Evolutionary conservation across 2,113 vertebrate genomes (phyloP).

Genomic region (Bubo scandiacus): DNA sequence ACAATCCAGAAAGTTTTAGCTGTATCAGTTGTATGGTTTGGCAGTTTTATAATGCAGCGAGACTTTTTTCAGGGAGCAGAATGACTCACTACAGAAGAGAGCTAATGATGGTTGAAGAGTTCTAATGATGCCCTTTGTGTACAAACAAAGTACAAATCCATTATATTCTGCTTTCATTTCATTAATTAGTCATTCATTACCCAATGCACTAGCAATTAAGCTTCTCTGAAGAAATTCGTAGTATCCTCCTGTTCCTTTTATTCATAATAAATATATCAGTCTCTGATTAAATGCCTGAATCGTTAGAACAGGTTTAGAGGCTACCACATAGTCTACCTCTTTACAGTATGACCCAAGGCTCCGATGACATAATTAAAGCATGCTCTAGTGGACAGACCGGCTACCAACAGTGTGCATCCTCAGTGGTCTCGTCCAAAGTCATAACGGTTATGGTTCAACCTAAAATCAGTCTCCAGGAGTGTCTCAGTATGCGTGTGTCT

Average conservation of each 20-base stretch:
- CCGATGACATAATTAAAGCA: neutral
- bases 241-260: slow-evolving; percentile 9
- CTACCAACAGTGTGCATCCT: neutral
- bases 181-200: slow-evolving; percentile 46
- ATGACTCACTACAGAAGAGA: slow-evolving; percentile 38
- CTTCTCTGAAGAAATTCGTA: slow-evolving; percentile 1
- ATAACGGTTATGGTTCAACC: neutral
- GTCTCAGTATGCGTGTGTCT: neutral
- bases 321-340: neutral
- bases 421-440: neutral
- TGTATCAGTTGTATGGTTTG: neutral
- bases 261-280: neutral
- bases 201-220: slow-evolving; percentile 30
- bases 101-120: slow-evolving; percentile 14
- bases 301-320: neutral
- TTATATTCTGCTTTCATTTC: slow-evolving; percentile 18
- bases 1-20: neutral
- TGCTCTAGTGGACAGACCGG: neutral
- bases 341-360: neutral
- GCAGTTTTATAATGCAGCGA: neutral
- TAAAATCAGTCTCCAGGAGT: neutral
- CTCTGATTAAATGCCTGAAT: slow-evolving; percentile 6
- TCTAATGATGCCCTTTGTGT: slow-evolving; percentile 44
- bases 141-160: slow-evolving; percentile 44
- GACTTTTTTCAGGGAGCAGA: neutral